A percentile compares a stretch with the other conserved stretches of the same genome.
Conservation (phyloP, 2,888 invertebrate species). For the Petrolisthes manimaculis region DNA sequence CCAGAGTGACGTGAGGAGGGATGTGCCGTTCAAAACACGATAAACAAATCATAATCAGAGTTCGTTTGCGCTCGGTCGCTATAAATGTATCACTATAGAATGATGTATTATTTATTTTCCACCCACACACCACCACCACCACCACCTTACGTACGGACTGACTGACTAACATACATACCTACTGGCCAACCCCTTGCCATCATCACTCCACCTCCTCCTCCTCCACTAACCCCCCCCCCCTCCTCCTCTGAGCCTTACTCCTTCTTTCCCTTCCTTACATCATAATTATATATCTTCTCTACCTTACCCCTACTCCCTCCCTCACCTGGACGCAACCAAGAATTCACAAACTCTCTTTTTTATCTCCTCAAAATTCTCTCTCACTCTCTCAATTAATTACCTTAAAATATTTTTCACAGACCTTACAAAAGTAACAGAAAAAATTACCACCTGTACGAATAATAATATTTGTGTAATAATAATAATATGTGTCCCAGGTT, state of each 20-base stretch:
- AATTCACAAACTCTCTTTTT: background rate
- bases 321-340: background rate
- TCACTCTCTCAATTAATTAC: background rate
- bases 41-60: too few relatives aligned
- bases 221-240: background rate
- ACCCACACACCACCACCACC: background rate
- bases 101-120: too few relatives aligned
- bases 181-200: background rate
- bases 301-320: background rate
- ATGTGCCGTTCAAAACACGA: too few relatives aligned
- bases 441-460: too few relatives aligned
- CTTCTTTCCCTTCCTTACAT: background rate
- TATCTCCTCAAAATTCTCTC: background rate
- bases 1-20: too few relatives aligned
- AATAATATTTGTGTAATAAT: too few relatives aligned
- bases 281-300: background rate
- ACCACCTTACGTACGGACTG: conserved; percentile 1
- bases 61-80: too few relatives aligned
- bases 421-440: too few relatives aligned
- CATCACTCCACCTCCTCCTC: background rate
- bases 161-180: background rate
- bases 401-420: too few relatives aligned
- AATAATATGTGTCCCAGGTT: too few relatives aligned
- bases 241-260: background rate
- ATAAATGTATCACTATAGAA: too few relatives aligned